Base-by-base conservation (phyloP, 2,888 invertebrate genomes). In the Ormyrus thymus region DNA sequence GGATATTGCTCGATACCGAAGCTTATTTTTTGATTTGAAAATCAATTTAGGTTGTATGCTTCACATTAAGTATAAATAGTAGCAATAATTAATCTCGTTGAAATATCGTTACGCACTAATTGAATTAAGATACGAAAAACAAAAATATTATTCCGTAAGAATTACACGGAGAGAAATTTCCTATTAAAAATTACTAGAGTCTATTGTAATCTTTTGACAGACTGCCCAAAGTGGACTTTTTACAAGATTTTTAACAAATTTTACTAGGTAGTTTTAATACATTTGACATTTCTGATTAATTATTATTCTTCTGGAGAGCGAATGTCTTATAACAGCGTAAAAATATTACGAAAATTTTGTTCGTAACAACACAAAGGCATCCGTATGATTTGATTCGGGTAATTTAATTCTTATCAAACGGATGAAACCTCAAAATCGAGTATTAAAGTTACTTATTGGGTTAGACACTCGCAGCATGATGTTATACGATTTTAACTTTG, bases 341-440 rank as follows among this genome's bases (percentile, higher is more conserved):
- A 58, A 58, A 15, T 59, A 56, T 69, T 46, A 5, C 11, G 9
- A 69, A 29, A 7, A 15, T 70, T 58, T 13, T 70, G 48, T 62
- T 61, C 53, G 15, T 56, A 74, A 55, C 0, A 56, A 10, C n/a
- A 56, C 9, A 73, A 15, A 58, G 46, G 50, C 11, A 64, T 62
- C 43, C 55, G 1, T 45, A 29, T 51, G 59, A 72, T 59, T 51
- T 59, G 61, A 56, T 79, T 71, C 48, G 64, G 50, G 61, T 76
- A 76, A 76, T 72, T 76, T 68, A 76, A 79, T 76, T 76, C 71
- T 66, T 71, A 76, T 76, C 76, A 76, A 72, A 68, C 15, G 75
- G 66, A 79, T 79, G 79, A 79, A 79, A 79, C 79, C 79, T 76
- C 79, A 61, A 66, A 79, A 71, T 79, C 56, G 75, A 76, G 73